A percentile compares a stretch with the other conserved stretches of the same genome.
phyloP scores from a whole-genome alignment of 2,113 vertebrate species.

The Stomatorhinus ivindoensis region DNA sequence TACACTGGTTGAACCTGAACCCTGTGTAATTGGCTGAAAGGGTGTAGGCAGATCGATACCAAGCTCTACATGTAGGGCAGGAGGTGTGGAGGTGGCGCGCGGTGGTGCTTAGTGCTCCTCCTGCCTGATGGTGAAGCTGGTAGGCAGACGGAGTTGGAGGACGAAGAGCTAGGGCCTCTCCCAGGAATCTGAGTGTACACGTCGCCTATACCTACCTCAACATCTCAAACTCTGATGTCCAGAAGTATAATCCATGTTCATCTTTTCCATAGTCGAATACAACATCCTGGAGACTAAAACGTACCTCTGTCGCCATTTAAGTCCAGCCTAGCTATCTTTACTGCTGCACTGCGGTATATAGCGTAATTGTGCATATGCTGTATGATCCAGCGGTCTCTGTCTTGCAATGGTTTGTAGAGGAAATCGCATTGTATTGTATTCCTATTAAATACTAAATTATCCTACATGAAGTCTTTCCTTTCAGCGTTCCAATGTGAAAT shows the following conservation, averaged over 20 bases:
- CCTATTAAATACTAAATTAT: not conserved
- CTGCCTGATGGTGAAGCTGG: not conserved
- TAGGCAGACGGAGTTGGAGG: not conserved
- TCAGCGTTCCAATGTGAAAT: not conserved
- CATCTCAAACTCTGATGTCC: not conserved
- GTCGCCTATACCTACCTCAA: not conserved
- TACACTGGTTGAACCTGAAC: slow-evolving; percentile 23
- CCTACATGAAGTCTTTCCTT: not conserved
- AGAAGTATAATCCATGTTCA: not conserved
- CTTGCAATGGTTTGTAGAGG: not conserved
- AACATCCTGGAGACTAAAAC: not conserved
- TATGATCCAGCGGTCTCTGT: not conserved
- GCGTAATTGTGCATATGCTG: not conserved
- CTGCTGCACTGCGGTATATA: not conserved
- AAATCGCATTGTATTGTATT: not conserved
- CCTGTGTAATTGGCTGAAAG: slow-evolving; percentile 21
- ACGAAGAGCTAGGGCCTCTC: not conserved
- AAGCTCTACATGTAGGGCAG: not conserved
- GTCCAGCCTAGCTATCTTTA: not conserved
- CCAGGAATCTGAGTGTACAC: not conserved
- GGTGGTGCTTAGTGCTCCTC: not conserved
- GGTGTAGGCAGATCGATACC: slow-evolving; percentile 2
- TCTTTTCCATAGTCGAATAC: not conserved
- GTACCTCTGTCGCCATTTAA: not conserved
- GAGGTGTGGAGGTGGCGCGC: not conserved